Evolutionary conservation across 2,113 vertebrate genomes (phyloP), one percentile per base, ranked within the genome.

Genomic region (Bubalus kerabau): DNA sequence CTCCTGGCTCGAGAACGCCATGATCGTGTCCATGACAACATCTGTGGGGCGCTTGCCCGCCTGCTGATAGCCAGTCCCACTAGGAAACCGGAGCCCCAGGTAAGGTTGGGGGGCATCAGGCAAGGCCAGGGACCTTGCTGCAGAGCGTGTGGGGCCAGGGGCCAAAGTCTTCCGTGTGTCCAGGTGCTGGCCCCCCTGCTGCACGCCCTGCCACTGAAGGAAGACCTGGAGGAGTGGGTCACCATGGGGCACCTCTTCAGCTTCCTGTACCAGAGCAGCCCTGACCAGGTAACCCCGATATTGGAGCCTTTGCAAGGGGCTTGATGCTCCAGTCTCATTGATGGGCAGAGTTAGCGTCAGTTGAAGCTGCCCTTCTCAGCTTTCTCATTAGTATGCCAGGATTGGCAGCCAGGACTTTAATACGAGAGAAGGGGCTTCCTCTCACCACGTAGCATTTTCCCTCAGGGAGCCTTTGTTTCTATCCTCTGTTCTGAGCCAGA

Each of bases 201-300:
- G 59, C 98, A 92, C 0, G 97, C 95, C 50, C 99, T 99, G 32
- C 99, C 99, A 0, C 98, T 99, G 46, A 99, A 99, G 97, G 99
- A 99, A 90, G 99, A 99, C 98, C 82, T 99, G 92, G 99, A 99
- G 98, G 99, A 99, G 88, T 99, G 99, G 98, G 98, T 98, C 93
- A 99, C 99, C 0, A 98, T 99, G 28, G 99, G 99, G 85, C 98
- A 88, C 78, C 99, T 99, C 95, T 98, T 99, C 98, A 89, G 97
- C 30, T 98, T 99, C 98, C 98, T 99, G 46, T 99, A 99, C 95
- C 98, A 98, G n/a, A 98, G 98, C 82, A 98, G 67, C 56, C 98
- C 98, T 15, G 96, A 98, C 40, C 98, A 98, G 98, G 98, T 98
- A 92, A 90, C 7, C 36, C 13, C 1, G 0, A 5, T 32, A 46